Evolutionary conservation across 2,888 invertebrate genomes (phyloP).

Genomic region (Orthonevra nobilis): DNA sequence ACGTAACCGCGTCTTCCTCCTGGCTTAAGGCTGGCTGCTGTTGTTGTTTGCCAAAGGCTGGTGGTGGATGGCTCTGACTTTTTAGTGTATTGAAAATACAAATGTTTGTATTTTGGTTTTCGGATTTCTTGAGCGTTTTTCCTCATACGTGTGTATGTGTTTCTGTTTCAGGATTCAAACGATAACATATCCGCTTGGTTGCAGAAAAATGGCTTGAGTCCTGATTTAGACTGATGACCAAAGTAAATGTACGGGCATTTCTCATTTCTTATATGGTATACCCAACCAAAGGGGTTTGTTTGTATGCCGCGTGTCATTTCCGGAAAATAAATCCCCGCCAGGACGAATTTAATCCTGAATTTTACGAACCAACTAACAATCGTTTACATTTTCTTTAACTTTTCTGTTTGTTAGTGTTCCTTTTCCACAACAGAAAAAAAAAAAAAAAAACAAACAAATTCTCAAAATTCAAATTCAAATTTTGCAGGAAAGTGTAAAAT

Average conservation of each 20-base stretch:
- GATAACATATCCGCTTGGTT: slow-evolving; percentile 22
- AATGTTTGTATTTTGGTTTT: slow-evolving; percentile 3
- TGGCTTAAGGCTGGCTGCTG: neutral
- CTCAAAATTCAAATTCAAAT: no score
- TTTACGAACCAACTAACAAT: slow-evolving; percentile 42
- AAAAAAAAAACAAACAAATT: no score
- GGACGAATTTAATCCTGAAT: slow-evolving; percentile 51
- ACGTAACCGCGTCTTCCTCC: slow-evolving; percentile 12
- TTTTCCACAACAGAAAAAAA: no score
- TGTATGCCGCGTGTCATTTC: no score
- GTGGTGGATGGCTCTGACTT: no score
- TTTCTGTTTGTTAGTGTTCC: neutral
- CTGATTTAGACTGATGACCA: slow-evolving; percentile 64
- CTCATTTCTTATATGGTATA: slow-evolving; percentile 56
- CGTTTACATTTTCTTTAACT: slow-evolving; percentile 20
- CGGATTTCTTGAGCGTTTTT: neutral
- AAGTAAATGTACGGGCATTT: slow-evolving; percentile 57
- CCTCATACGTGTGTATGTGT: neutral
- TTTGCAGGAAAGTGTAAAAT: no score
- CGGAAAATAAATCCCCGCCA: slow-evolving; percentile 35
- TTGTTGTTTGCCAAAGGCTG: no score
- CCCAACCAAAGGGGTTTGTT: slow-evolving; percentile 13
- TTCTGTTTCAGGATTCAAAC: slow-evolving; percentile 20
- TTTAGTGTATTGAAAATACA: slow-evolving; percentile 29
- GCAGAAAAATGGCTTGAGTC: slow-evolving; percentile 2